Conservation (phyloP, 64 coral and sea anemone genomes). For the Pachyseris speciosa region DNA sequence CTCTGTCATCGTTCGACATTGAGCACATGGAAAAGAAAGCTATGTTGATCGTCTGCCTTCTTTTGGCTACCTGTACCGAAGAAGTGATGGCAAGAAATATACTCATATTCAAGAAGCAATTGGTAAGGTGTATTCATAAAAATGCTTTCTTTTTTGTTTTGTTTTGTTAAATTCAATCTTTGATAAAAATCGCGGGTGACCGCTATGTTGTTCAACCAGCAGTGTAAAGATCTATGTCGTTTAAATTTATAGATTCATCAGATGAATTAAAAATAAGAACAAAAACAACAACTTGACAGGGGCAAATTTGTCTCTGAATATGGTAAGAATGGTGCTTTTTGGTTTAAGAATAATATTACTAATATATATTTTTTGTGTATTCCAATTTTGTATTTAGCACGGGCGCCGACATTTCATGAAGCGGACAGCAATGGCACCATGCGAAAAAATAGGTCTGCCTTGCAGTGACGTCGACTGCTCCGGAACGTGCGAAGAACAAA, state of each 20-base stretch:
- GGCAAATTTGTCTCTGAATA: too few relatives aligned
- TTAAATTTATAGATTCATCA: too few relatives aligned
- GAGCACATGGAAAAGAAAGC: neutral
- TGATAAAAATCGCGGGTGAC: too few relatives aligned
- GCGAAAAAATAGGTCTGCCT: neutral
- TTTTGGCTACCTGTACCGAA: neutral
- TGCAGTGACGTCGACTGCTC: neutral
- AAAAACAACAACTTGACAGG: too few relatives aligned
- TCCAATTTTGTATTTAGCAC: neutral
- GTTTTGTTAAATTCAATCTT: neutral
- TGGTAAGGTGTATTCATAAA: neutral
- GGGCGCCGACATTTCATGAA: neutral
- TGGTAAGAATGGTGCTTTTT: too few relatives aligned
- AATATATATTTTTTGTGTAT: too few relatives aligned
- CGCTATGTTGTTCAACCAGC: too few relatives aligned
- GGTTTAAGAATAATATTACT: too few relatives aligned
- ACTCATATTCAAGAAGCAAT: neutral
- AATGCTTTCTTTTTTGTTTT: neutral
- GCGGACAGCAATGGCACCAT: neutral
- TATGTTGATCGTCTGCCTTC: neutral
- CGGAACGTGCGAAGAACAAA: neutral
- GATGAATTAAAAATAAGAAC: too few relatives aligned
- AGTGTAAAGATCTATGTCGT: too few relatives aligned
- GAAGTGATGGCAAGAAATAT: neutral
- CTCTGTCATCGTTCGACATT: neutral